Conservation (phyloP, 2,888 invertebrate species). For the Rugalucina vietnamica region DNA sequence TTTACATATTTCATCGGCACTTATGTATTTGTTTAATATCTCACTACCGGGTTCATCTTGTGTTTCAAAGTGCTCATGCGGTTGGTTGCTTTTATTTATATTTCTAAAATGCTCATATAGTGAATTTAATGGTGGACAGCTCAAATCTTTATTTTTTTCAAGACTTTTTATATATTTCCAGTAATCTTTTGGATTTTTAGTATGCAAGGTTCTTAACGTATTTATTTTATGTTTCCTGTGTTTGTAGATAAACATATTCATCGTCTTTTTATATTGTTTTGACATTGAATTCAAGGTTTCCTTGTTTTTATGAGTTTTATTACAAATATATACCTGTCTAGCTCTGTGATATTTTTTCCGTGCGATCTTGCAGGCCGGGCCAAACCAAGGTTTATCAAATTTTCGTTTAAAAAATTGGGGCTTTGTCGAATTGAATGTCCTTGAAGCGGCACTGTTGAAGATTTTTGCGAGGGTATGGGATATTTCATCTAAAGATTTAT, state of each 20-base stretch:
- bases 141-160: background rate
- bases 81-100: background rate
- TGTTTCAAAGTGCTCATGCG: background rate
- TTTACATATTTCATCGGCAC: slow-evolving; percentile 4
- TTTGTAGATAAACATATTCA: slow-evolving; percentile 11
- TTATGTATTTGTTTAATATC: background rate
- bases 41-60: background rate
- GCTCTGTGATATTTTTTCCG: slow-evolving; percentile 23
- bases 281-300: background rate
- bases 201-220: slow-evolving; percentile 7
- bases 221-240: background rate
- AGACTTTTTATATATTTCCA: slow-evolving; percentile 17
- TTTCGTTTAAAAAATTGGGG: no score
- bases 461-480: background rate
- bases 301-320: slow-evolving; percentile 13
- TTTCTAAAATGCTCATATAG: background rate
- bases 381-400: slow-evolving; percentile 37
- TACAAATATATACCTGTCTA: slow-evolving; percentile 6
- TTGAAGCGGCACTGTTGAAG: background rate
- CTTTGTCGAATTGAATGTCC: background rate
- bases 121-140: background rate
- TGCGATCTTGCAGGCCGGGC: slow-evolving; percentile 32
- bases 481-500: background rate
- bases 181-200: background rate
- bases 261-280: slow-evolving; percentile 10